A percentile compares a stretch with the other conserved stretches of the same genome.
phyloP scores from a whole-genome alignment of 1,140 invertebrate genomes.

The Trinorchestia longiramus region DNA sequence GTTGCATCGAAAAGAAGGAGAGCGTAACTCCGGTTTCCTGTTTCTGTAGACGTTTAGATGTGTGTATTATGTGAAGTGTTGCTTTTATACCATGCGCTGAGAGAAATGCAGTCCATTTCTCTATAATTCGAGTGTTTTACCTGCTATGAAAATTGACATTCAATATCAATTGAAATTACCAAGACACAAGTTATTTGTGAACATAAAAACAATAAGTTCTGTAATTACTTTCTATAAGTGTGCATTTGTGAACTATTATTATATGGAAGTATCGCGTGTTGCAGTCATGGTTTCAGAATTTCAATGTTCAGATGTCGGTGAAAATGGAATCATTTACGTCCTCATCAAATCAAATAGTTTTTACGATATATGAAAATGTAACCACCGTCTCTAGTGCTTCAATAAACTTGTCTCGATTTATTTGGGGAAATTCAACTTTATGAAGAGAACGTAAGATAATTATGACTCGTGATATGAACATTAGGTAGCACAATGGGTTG shows the following conservation, averaged over 20 bases:
- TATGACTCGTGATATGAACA: no score
- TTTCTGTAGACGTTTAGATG: neutral
- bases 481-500: no score
- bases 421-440: no score
- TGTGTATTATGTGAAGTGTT: neutral
- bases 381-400: no score
- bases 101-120: neutral
- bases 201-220: neutral
- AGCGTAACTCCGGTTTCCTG: neutral
- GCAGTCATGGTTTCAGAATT: no score
- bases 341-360: no score
- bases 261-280: neutral
- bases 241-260: neutral
- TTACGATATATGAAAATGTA: no score
- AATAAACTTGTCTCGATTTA: no score
- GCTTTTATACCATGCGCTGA: neutral
- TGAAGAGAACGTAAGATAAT: no score
- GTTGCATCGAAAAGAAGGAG: neutral
- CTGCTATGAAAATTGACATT: neutral
- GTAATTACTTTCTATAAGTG: neutral
- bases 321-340: no score
- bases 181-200: neutral
- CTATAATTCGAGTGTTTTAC: neutral
- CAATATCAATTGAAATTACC: neutral
- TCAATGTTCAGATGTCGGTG: no score